phyloP scores from a whole-genome alignment of 2,797 vertebrate genomes.

The Okamejei kenojei region DNA sequence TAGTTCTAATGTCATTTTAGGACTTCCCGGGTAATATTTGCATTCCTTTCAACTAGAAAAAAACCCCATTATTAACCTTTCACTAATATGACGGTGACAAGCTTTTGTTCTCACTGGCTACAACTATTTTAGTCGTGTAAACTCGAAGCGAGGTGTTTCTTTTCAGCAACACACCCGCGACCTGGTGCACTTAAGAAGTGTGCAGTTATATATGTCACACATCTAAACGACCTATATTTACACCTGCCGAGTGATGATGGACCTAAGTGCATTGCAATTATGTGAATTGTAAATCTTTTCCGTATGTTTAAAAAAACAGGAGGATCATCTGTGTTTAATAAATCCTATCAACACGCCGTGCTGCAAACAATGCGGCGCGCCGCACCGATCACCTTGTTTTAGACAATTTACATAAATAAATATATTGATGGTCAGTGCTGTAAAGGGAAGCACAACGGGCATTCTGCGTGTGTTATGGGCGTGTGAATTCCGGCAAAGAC shows the following conservation, averaged over 20 bases:
- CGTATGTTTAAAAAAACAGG: constrained; percentile 52
- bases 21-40: not conserved
- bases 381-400: constrained; percentile 42
- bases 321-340: constrained; percentile 62
- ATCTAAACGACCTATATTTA: constrained; percentile 43
- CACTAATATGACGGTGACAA: not conserved
- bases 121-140: not conserved
- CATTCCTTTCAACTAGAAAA: not conserved
- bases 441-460: not conserved
- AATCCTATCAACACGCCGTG: constrained; percentile 48
- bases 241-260: constrained; percentile 54
- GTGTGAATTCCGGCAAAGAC: not conserved
- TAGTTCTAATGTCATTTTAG: not conserved
- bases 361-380: constrained; percentile 45
- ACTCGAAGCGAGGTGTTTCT: not conserved
- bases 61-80: not conserved
- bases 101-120: not conserved
- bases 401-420: constrained; percentile 41
- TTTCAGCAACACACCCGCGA: not conserved
- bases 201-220: constrained; percentile 23
- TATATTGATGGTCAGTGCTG: constrained; percentile 36
- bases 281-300: constrained; percentile 62
- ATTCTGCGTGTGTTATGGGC: not conserved
- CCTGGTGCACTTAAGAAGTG: not conserved
- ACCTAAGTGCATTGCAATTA: constrained; percentile 49